Percentiles rank a stretch among this genome's conserved stretches.
These are phyloP conservation scores for Penaeus monodon DNA, from an alignment of 2,888 invertebrate species.

Conservation along the genomic window DNA sequence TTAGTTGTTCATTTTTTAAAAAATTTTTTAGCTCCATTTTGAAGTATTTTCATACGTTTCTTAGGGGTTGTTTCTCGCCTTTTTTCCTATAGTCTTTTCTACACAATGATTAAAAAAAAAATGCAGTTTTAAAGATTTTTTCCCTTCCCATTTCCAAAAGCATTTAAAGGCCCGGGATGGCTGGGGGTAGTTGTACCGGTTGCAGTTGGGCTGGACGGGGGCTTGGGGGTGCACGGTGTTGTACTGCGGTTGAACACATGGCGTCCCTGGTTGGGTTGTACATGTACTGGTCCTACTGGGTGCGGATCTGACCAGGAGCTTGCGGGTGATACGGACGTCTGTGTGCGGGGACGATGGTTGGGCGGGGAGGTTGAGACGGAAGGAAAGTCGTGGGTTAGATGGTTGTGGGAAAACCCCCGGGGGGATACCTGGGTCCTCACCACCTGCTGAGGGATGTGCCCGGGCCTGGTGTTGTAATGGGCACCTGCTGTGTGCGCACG, in stretches of 20 bases:
- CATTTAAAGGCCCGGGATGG: neutral
- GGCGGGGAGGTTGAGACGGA: conserved; percentile 15
- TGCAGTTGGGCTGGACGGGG: conserved; percentile 1
- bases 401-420: conserved; percentile 11
- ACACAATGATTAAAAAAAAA: too few species aligned
- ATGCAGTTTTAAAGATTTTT: too few species aligned
- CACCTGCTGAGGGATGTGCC: conserved; percentile 17
- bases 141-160: neutral
- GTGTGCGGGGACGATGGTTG: conserved; percentile 19
- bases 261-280: conserved; percentile 18
- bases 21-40: too few species aligned
- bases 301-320: conserved; percentile 18
- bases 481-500: conserved; percentile 3
- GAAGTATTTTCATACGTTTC: too few species aligned
- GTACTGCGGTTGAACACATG: neutral
- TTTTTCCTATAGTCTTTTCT: too few species aligned
- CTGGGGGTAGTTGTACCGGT: neutral
- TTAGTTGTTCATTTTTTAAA: too few species aligned
- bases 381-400: conserved; percentile 23
- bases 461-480: conserved; percentile 18
- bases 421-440: neutral
- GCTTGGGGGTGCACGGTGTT: neutral
- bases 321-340: conserved; percentile 10
- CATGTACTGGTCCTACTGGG: conserved; percentile 21
- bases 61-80: too few species aligned